Base-by-base conservation (phyloP, 1,140 invertebrate genomes). In the Sitodiplosis mosellana region DNA sequence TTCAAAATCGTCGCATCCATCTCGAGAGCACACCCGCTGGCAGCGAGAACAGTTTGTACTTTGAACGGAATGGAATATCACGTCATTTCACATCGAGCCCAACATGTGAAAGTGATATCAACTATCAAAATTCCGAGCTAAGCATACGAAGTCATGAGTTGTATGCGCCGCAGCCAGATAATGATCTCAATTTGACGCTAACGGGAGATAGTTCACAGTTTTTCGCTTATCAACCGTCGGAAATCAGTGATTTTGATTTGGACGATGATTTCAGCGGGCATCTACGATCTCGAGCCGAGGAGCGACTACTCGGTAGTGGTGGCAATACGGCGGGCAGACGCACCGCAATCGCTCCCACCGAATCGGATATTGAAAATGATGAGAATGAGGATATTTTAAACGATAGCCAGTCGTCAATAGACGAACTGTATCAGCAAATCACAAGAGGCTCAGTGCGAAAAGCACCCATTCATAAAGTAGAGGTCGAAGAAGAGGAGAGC, bases 81-180 rank as follows among this genome's bases (percentile, higher is more conserved):
- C 56, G 58, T 1, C 48, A 59, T 5, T 53, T 57, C 1, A 56
- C 61, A 0, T 69, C 66, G 38, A 73, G 72, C 49, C 70, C 70
- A 3, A 70, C 69, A 33, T 72, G 70, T 51, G 72, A 74, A 56
- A 74, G 72, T 55, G 73, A 75, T 57, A 69, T 74, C 5, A 74
- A 75, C 51, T 75, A 75, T 52, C 73, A 75, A 59, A 69, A 74
- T 63, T 75, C 73, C 1, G 73, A 75, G 65, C 69, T 75, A 0
- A 74, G 72, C 53, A 74, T 75, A 51, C 62, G 72, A 33, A 74
- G 72, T 51, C 73, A 75, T 49, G 72, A 71, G 0, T 50, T 74
- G 21, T 75, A 75, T 56, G 72, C 72, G 0, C 73, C 73, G 7
- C 73, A 73, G 27, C 68, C 71, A 18, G 62, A 64, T 33, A 63